Evolutionary conservation across 1,140 invertebrate genomes (phyloP).

Genomic region (Hylyphantes graminicola): DNA sequence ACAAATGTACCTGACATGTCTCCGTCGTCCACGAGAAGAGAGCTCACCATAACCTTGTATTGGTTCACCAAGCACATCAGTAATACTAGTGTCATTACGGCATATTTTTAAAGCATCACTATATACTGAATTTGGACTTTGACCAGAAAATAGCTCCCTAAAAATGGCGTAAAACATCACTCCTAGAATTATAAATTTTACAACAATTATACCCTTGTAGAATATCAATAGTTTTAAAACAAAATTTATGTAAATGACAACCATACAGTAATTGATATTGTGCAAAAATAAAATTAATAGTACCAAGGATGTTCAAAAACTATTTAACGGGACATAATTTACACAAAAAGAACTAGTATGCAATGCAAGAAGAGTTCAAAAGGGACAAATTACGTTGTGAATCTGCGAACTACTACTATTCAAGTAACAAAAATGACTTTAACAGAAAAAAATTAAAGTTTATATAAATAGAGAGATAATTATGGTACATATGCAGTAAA

Average conservation of each 20-base stretch:
- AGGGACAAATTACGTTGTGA: too few species aligned
- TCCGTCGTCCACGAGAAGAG: slow-evolving; percentile 78
- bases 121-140: slow-evolving; percentile 87
- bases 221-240: too few species aligned
- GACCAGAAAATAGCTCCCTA: slow-evolving; percentile 85
- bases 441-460: too few species aligned
- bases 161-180: slow-evolving; percentile 85
- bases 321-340: too few species aligned
- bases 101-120: slow-evolving; percentile 81
- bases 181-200: slow-evolving; percentile 65
- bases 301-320: too few species aligned
- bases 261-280: too few species aligned
- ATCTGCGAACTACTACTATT: too few species aligned
- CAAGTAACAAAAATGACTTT: too few species aligned
- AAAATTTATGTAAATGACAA: too few species aligned
- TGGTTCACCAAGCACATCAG: slow-evolving; percentile 83
- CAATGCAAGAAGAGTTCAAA: too few species aligned
- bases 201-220: background rate
- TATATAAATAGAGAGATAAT: background rate
- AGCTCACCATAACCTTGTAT: slow-evolving; percentile 90
- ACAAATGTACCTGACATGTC: slow-evolving; percentile 72
- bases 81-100: slow-evolving; percentile 76
- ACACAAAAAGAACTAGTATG: too few species aligned
- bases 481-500: background rate
- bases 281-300: too few species aligned